Base-by-base conservation (phyloP, 2,797 vertebrate genomes). In the Calcarius lapponicus region DNA sequence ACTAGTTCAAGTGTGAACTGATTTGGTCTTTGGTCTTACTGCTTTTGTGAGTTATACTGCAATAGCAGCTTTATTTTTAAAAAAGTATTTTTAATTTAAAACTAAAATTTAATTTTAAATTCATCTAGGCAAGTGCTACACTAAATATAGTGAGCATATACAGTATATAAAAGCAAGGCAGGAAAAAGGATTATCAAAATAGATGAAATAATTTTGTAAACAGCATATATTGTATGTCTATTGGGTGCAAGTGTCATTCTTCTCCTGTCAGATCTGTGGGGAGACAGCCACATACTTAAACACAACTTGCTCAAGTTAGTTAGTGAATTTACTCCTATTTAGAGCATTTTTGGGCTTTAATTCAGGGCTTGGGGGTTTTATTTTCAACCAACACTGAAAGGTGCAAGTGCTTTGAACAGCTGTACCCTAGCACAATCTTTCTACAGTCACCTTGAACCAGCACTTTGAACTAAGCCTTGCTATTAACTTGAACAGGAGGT, bases 341-440 rank as follows among this genome's bases (percentile, higher is more conserved):
- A 80, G 42, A 86, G 51, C 17, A 73, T 64, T n/a, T 51, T 48
- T 61, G 51, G 75, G 61, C n/a, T 88, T 86, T 76, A 91, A 81
- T 58, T 83, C 62, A 64, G 53, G 53, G 34, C 25, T 62, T 66
- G 28, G 42, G 43, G 14, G 6, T 42, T 90, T 48, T 83, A 64
- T 21, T 71, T 66, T 80, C 70, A 94, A 85, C 36, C 42, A 91
- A 93, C 90, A 87, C 17, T 47, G 51, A 53, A 95, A 92, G 82
- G 80, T 91, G 81, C 90, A 94, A 97, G 93, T 93, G 93, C 94
- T 91, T 81, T 53, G 32, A 73, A 72, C 54, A 85, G 67, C 66
- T 74, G 60, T 78, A 70, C 43, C 38, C 60, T 62, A 90, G 66
- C 57, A 62, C 1, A 6, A 81, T 57, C 78, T 80, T 93, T 76